phyloP scores from a whole-genome alignment of 1,140 invertebrate species.

The Centruroides vittatus region DNA sequence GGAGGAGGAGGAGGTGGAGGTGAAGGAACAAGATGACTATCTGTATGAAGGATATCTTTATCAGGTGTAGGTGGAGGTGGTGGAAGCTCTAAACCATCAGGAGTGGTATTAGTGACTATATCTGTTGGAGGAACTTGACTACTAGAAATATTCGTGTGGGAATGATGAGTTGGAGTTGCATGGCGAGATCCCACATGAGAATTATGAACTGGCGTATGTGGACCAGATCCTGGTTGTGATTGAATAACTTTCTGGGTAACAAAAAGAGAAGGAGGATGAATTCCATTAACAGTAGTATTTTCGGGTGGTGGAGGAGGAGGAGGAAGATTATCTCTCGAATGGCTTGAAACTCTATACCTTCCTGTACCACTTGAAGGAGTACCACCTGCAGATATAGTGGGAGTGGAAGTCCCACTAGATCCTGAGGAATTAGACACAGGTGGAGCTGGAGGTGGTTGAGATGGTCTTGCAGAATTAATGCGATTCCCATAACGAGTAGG shows the following conservation, averaged over 20 bases:
- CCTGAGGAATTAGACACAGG: conserved; percentile 17
- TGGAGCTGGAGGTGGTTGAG: conserved; percentile 20
- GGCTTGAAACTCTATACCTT: conserved; percentile 36
- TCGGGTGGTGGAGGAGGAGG: conserved; percentile 74
- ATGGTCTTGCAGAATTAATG: conserved; percentile 3
- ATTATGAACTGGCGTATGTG: not conserved
- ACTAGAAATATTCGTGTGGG: not conserved
- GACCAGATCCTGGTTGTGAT: too few species aligned
- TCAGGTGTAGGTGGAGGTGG: conserved; percentile 41
- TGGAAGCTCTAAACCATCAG: conserved; percentile 35
- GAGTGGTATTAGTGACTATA: conserved; percentile 15
- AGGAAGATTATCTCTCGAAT: conserved; percentile 50
- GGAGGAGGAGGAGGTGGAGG: conserved; percentile 38
- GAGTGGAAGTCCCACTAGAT: conserved; percentile 31
- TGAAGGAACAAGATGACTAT: conserved; percentile 21
- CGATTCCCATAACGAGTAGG: conserved; percentile 8
- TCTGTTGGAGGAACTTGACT: conserved; percentile 18
- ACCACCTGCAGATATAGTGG: conserved; percentile 38
- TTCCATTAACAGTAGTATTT: conserved; percentile 15
- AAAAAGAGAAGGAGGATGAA: conserved; percentile 8
- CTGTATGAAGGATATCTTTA: conserved; percentile 13
- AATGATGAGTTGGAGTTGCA: conserved; percentile 15
- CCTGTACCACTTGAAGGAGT: conserved; percentile 45
- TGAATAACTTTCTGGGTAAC: conserved; percentile 11
- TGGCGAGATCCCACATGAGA: conserved; percentile 17